Percentiles rank a stretch among this genome's conserved stretches.
Conservation (phyloP, 2,888 invertebrate species). For the Harpalus rubripes region DNA sequence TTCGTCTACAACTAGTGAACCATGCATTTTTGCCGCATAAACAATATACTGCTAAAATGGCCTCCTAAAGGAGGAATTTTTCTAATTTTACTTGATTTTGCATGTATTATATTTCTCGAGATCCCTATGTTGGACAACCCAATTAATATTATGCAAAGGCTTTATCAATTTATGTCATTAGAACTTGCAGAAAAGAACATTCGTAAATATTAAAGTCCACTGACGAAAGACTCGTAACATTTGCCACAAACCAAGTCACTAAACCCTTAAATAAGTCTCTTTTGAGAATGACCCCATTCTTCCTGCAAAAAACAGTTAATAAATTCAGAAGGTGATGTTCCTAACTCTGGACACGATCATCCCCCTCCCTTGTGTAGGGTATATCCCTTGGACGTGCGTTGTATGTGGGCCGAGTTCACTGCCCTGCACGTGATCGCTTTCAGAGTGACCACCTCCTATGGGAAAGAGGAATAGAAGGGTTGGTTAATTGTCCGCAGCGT, state of each 20-base stretch:
- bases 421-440: not conserved
- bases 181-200: no score
- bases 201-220: no score
- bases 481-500: constrained; percentile 30
- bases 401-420: constrained; percentile 36
- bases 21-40: no score
- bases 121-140: no score
- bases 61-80: no score
- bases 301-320: constrained; percentile 31
- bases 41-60: no score
- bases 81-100: no score
- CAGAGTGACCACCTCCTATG: not conserved
- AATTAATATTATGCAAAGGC: no score
- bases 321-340: constrained; percentile 21
- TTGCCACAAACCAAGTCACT: not conserved
- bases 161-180: no score
- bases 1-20: no score
- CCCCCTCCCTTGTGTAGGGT: not conserved
- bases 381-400: constrained; percentile 28
- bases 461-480: not conserved
- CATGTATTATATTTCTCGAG: no score
- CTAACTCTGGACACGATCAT: not conserved
- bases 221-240: not conserved
- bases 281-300: not conserved
- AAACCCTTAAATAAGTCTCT: not conserved